Conservation (phyloP, 2,888 invertebrate genomes). For the Monoplex corrugatus region DNA sequence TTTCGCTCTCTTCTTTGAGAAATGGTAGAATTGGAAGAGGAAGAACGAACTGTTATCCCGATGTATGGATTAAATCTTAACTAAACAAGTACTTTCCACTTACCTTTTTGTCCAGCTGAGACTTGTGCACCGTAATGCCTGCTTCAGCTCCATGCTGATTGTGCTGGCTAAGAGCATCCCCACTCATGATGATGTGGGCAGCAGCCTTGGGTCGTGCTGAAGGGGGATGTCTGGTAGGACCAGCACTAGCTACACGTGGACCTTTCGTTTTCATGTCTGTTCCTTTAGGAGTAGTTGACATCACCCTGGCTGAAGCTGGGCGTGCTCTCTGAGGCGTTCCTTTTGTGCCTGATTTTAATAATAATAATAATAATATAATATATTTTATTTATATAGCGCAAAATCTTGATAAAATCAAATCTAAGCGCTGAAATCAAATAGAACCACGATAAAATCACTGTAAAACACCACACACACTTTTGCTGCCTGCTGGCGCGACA, state of each 20-base stretch:
- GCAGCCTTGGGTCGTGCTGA: conserved; percentile 71
- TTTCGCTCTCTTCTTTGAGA: too few species aligned
- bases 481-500: too few species aligned
- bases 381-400: too few species aligned
- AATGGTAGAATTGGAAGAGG: too few species aligned
- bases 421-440: too few species aligned
- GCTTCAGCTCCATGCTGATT: background rate
- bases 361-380: too few species aligned
- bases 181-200: conserved; percentile 72
- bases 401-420: too few species aligned
- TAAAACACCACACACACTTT: too few species aligned
- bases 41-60: too few species aligned
- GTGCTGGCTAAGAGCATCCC: conserved; percentile 24
- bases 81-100: background rate
- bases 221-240: conserved; percentile 60
- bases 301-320: conserved; percentile 68
- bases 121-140: conserved; percentile 53
- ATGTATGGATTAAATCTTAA: too few species aligned
- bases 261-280: conserved; percentile 49
- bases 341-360: background rate
- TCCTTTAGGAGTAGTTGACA: conserved; percentile 56
- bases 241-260: conserved; percentile 66
- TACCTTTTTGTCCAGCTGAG: conserved; percentile 56
- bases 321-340: conserved; percentile 48
- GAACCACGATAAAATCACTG: background rate